Evolutionary conservation across 2,113 vertebrate genomes (phyloP).

Genomic region (Thamnaconus septentrionalis): DNA sequence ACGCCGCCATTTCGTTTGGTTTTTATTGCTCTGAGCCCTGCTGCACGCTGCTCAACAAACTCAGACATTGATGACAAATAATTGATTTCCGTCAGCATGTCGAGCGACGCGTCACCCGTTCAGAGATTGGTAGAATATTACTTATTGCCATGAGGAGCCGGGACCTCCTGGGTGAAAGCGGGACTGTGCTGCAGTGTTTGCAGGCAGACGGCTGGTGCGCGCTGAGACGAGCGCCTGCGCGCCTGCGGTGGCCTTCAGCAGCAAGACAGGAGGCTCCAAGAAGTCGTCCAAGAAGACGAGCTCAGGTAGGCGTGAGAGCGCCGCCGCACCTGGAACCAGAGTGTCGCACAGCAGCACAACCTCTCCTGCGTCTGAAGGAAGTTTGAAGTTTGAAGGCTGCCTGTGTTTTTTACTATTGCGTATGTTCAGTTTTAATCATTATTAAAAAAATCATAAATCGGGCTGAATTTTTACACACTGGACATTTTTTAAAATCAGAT

Average conservation of each 20-base stretch:
- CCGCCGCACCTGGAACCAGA: background rate
- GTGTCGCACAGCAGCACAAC: background rate
- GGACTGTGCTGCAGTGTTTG: slow-evolving; percentile 47
- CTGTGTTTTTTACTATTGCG: no score
- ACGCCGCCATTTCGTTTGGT: no score
- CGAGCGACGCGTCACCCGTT: background rate
- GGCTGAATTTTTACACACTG: no score
- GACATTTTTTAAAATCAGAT: no score
- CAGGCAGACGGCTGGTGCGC: slow-evolving; percentile 48
- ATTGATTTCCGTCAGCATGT: background rate
- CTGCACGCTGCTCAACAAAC: no score
- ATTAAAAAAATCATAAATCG: no score
- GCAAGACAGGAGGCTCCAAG: slow-evolving; percentile 67
- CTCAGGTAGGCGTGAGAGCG: slow-evolving; percentile 44
- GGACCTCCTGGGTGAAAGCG: background rate
- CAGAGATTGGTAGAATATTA: no score
- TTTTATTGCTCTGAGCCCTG: no score
- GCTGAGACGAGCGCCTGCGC: slow-evolving; percentile 41
- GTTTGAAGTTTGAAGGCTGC: no score
- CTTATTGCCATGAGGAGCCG: background rate
- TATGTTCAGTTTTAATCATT: no score
- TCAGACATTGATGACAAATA: no score
- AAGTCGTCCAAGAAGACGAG: slow-evolving; percentile 49
- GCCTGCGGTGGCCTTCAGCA: slow-evolving; percentile 40
- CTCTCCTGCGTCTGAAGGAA: background rate